These are phyloP conservation scores for Vesta saturnalis DNA, from an alignment of 2,888 invertebrate genomes.

Conservation along the genomic window DNA sequence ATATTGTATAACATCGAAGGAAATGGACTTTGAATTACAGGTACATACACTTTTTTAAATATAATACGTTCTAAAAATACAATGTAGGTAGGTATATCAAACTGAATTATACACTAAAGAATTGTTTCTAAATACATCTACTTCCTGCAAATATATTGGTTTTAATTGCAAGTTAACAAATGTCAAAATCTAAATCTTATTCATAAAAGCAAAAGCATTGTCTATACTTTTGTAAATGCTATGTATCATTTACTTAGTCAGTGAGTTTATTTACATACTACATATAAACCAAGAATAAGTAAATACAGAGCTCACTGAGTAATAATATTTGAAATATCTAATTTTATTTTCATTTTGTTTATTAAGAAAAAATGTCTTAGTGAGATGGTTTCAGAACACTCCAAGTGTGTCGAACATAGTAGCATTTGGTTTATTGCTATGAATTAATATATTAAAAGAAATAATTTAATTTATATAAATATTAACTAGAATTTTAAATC, in stretches of 20 bases:
- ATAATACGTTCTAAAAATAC: slow-evolving; percentile 16
- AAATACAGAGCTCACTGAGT: slow-evolving; percentile 22
- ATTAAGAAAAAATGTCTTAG: not conserved
- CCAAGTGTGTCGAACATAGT: slow-evolving; percentile 16
- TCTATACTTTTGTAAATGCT: slow-evolving; percentile 46
- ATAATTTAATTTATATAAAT: slow-evolving; percentile 44
- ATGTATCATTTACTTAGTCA: slow-evolving; percentile 29
- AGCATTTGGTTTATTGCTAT: slow-evolving; percentile 61
- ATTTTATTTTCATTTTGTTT: slow-evolving; percentile 2
- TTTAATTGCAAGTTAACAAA: slow-evolving; percentile 60
- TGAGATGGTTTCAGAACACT: slow-evolving; percentile 7
- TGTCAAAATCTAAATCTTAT: slow-evolving; percentile 52
- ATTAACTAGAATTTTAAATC: slow-evolving; percentile 46
- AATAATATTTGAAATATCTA: slow-evolving; percentile 6
- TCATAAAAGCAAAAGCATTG: slow-evolving; percentile 52
- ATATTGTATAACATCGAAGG: too few species aligned
- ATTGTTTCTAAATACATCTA: slow-evolving; percentile 18
- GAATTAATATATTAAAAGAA: slow-evolving; percentile 50
- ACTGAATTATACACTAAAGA: slow-evolving; percentile 18
- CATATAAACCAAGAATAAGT: slow-evolving; percentile 21
- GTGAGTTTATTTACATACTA: slow-evolving; percentile 29
- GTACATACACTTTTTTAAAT: slow-evolving; percentile 33
- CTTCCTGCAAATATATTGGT: slow-evolving; percentile 21
- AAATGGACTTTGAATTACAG: slow-evolving; percentile 30
- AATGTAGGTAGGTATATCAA: slow-evolving; percentile 13